phyloP scores from a whole-genome alignment of 1,140 invertebrate species.

The Drosophila kikkawai region DNA sequence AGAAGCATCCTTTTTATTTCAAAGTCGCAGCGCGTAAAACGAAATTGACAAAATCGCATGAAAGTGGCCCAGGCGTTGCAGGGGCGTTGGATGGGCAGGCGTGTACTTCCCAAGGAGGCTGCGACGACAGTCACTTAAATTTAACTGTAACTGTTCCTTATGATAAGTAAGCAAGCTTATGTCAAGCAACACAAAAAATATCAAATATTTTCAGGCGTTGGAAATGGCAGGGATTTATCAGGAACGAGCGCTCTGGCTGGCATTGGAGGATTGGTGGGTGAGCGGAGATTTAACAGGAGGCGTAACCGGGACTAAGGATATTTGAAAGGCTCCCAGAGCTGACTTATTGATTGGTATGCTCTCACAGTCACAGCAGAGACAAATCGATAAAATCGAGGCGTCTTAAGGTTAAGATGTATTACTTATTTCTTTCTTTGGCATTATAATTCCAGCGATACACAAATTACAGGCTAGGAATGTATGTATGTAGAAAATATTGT shows the following conservation, averaged over 20 bases:
- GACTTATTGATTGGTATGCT: slow-evolving; percentile 27
- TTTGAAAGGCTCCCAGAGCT: slow-evolving; percentile 13
- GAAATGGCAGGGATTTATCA: slow-evolving; percentile 8
- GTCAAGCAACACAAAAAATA: slow-evolving; percentile 27
- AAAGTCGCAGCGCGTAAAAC: slow-evolving; percentile 67
- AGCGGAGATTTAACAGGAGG: slow-evolving; percentile 1
- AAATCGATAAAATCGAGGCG: slow-evolving; percentile 13
- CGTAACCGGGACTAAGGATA: slow-evolving; percentile 20
- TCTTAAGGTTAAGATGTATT: not conserved
- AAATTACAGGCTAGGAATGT: too few species aligned
- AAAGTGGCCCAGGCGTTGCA: slow-evolving; percentile 51
- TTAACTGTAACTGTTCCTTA: slow-evolving; percentile 61
- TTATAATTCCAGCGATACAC: not conserved
- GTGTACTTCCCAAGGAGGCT: not conserved
- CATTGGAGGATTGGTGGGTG: not conserved
- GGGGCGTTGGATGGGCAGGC: not conserved
- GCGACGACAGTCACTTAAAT: slow-evolving; percentile 56
- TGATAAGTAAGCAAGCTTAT: slow-evolving; percentile 61
- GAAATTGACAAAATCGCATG: slow-evolving; percentile 75
- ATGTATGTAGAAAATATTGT: too few species aligned
- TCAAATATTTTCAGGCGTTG: slow-evolving; percentile 8
- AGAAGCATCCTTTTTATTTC: slow-evolving; percentile 59
- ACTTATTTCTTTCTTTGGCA: not conserved
- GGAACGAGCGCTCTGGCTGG: too few species aligned
- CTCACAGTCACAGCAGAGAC: not conserved